These are phyloP conservation scores for Smutsia temminckii DNA, from an alignment of 2,797 vertebrate genomes.

Conservation along the genomic window DNA sequence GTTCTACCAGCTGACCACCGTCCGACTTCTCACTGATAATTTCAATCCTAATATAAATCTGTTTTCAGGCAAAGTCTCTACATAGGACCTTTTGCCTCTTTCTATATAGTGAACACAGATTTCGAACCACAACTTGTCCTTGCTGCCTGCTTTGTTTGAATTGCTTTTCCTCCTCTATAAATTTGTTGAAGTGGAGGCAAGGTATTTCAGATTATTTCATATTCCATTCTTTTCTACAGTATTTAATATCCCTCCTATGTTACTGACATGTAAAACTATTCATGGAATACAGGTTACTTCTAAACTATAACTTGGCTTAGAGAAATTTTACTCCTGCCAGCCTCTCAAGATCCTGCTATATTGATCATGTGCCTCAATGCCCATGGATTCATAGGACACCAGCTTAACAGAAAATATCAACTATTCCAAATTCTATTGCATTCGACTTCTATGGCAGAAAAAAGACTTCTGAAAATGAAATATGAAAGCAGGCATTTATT, in stretches of 20 bases:
- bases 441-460: neutral
- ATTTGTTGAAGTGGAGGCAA: neutral
- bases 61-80: neutral
- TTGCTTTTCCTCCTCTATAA: neutral
- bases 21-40: neutral
- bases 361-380: neutral
- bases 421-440: slow-evolving; percentile 8
- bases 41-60: neutral
- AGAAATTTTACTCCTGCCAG: neutral
- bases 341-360: neutral
- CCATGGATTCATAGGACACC: neutral
- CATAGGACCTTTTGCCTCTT: neutral
- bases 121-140: neutral
- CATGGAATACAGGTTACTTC: neutral
- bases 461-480: slow-evolving; percentile 36
- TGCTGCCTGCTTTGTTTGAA: neutral
- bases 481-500: neutral
- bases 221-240: neutral
- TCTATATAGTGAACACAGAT: neutral
- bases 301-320: neutral
- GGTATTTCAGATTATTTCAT: neutral
- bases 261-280: neutral
- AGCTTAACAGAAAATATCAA: neutral
- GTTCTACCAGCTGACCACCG: neutral
- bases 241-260: neutral